phyloP scores from a whole-genome alignment of 2,797 vertebrate genomes.

The Eptatretus atami region DNA sequence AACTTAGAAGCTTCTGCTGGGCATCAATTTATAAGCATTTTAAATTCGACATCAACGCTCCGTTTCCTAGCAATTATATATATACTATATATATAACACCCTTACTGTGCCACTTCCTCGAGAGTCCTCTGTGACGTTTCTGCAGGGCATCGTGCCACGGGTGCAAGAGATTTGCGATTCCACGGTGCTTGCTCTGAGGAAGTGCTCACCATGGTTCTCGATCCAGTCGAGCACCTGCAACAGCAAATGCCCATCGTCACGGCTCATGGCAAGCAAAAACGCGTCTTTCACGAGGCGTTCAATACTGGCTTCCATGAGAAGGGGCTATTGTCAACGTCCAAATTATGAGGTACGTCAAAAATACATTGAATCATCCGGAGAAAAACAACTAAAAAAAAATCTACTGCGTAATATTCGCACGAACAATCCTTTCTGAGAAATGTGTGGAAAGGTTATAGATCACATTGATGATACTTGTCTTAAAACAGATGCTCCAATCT shows the following conservation, averaged over 20 bases:
- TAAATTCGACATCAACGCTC: no score
- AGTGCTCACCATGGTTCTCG: conserved; percentile 83
- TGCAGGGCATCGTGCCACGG: conserved; percentile 62
- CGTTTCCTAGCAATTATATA: no score
- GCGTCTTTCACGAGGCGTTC: not conserved
- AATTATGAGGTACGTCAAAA: not conserved
- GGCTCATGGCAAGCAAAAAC: not conserved
- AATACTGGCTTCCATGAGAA: not conserved
- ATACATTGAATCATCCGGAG: not conserved
- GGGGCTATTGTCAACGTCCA: not conserved
- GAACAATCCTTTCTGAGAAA: no score
- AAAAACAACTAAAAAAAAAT: no score
- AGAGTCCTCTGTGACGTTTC: conserved; percentile 86
- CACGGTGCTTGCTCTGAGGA: conserved; percentile 83
- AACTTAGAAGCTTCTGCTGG: no score
- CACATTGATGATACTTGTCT: no score
- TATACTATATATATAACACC: not conserved
- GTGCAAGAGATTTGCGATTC: conserved; percentile 78
- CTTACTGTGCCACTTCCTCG: conserved; percentile 65
- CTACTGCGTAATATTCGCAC: no score
- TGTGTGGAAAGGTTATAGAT: no score
- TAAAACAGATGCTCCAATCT: no score
- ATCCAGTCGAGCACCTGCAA: conserved; percentile 82
- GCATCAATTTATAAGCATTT: no score
- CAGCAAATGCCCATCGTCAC: conserved; percentile 8